Conservation (phyloP, 1,140 invertebrate species). For the Yoshiicerus persimilis region DNA sequence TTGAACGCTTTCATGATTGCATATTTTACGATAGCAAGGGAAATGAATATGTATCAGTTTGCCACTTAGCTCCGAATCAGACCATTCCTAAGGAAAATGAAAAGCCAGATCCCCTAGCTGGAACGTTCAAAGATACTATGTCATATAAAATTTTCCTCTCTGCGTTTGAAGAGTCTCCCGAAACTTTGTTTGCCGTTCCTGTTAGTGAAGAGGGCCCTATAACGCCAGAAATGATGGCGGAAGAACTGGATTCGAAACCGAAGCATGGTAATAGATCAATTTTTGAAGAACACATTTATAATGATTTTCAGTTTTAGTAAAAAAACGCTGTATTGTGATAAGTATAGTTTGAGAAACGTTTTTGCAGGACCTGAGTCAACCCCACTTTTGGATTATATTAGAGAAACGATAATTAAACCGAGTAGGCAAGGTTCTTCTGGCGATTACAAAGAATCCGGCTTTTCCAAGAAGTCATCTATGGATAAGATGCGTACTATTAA, state of each 20-base stretch:
- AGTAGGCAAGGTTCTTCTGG: neutral
- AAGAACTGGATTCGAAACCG: slow-evolving; percentile 39
- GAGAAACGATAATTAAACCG: neutral
- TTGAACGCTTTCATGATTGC: slow-evolving; percentile 26
- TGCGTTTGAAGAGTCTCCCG: slow-evolving; percentile 21
- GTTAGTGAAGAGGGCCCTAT: slow-evolving; percentile 25
- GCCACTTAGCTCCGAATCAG: slow-evolving; percentile 1
- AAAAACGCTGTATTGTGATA: too few relatives aligned
- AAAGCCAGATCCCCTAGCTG: neutral
- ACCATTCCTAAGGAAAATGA: neutral
- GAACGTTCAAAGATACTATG: neutral
- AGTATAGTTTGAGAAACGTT: neutral
- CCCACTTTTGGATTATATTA: slow-evolving; percentile 25
- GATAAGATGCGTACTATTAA: slow-evolving; percentile 1
- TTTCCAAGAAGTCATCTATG: neutral
- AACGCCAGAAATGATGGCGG: slow-evolving; percentile 41
- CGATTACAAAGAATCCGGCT: neutral
- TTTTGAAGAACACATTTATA: slow-evolving; percentile 41
- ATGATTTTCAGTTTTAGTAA: too few relatives aligned
- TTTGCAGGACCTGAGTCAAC: slow-evolving; percentile 37
- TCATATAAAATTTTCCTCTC: slow-evolving; percentile 31
- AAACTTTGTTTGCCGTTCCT: slow-evolving; percentile 3
- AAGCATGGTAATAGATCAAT: slow-evolving; percentile 9
- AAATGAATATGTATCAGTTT: slow-evolving; percentile 20
- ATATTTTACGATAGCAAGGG: slow-evolving; percentile 30